Evolutionary conservation across 2,888 invertebrate species (phyloP).

Genomic region (Amblyjoppa proteus): DNA sequence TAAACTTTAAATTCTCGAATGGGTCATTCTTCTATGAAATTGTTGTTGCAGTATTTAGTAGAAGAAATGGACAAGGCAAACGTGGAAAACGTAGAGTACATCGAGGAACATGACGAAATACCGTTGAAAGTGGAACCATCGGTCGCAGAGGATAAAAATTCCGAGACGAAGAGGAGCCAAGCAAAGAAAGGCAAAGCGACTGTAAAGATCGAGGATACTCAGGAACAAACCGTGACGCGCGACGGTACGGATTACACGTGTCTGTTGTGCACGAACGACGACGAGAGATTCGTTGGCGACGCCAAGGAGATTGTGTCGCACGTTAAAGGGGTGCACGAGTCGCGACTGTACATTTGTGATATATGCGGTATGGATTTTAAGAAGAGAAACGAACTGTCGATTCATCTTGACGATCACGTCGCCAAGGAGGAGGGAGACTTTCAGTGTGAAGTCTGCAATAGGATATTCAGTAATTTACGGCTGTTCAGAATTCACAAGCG

Average conservation of each 20-base stretch:
- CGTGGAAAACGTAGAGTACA: conserved; percentile 48
- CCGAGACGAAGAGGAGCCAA: conserved; percentile 27
- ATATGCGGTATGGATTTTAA: conserved; percentile 89
- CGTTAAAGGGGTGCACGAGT: conserved; percentile 87
- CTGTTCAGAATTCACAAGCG: conserved; percentile 88
- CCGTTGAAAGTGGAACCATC: conserved; percentile 32
- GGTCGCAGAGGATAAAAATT: not conserved
- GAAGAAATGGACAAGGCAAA: conserved; percentile 55
- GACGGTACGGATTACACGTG: conserved; percentile 87
- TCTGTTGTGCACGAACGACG: conserved; percentile 85
- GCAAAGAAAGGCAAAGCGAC: conserved; percentile 1
- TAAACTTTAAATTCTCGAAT: not conserved
- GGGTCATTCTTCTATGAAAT: not conserved
- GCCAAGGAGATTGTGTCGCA: conserved; percentile 88
- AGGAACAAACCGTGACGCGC: conserved; percentile 73
- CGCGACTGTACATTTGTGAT: conserved; percentile 90
- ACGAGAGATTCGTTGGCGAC: conserved; percentile 85
- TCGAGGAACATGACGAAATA: conserved; percentile 44
- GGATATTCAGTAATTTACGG: conserved; percentile 88
- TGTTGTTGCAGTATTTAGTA: conserved; percentile 50
- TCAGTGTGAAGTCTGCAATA: conserved; percentile 88
- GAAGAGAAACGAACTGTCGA: conserved; percentile 88
- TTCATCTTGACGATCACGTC: conserved; percentile 89
- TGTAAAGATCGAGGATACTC: conserved; percentile 51
- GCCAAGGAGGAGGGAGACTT: conserved; percentile 88